These are phyloP conservation scores for Psephotus haematonotus DNA, from an alignment of 2,113 vertebrate genomes.

Conservation along the genomic window DNA sequence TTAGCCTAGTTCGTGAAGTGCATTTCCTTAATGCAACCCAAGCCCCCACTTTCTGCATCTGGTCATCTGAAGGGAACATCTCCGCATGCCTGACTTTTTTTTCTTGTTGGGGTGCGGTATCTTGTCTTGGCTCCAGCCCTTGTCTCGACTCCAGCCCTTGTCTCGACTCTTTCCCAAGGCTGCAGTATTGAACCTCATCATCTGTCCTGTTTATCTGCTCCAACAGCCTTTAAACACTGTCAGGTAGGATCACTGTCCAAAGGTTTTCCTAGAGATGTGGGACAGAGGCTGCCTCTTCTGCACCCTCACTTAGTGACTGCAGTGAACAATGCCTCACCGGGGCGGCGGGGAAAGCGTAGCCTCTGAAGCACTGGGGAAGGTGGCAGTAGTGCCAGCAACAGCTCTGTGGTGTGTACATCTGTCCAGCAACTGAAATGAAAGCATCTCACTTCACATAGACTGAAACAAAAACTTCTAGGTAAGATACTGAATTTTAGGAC, in stretches of 20 bases:
- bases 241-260: not conserved
- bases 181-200: not conserved
- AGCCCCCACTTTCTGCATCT: not conserved
- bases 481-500: not conserved
- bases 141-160: not conserved
- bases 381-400: not conserved
- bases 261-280: not conserved
- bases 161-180: not conserved
- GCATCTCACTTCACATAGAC: fast-evolving
- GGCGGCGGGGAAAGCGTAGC: fast-evolving
- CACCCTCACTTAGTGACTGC: fast-evolving
- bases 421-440: not conserved
- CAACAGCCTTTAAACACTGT: not conserved
- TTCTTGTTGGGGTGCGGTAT: not conserved
- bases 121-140: not conserved
- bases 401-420: fast-evolving
- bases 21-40: not conserved
- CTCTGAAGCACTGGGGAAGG: not conserved
- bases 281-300: not conserved
- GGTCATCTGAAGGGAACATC: not conserved
- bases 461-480: not conserved
- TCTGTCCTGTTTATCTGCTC: not conserved
- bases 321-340: fast-evolving
- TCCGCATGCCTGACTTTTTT: not conserved
- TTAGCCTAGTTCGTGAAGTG: not conserved